Evolutionary conservation across 1,140 invertebrate genomes (phyloP).

Genomic region (Drosophila malerkotliana): DNA sequence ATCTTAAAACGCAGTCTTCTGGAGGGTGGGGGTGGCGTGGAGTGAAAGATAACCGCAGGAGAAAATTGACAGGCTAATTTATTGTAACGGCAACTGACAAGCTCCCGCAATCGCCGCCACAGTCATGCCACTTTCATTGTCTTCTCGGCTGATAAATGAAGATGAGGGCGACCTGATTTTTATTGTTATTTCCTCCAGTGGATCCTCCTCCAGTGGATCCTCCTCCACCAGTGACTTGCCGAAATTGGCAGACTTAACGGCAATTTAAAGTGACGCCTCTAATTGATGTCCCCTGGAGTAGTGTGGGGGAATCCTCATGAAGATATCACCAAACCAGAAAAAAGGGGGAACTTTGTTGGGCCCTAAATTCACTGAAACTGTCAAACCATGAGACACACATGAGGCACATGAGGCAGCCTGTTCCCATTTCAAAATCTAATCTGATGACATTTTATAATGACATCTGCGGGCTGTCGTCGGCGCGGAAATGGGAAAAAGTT

Average conservation of each 20-base stretch:
- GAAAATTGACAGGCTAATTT: conserved; percentile 74
- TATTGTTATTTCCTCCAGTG: conserved; percentile 42
- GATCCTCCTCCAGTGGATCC: neutral
- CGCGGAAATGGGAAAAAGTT: conserved; percentile 68
- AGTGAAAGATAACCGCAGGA: conserved; percentile 35
- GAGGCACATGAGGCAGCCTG: conserved; percentile 10
- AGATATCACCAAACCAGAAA: conserved; percentile 18
- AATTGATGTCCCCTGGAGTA: conserved; percentile 38
- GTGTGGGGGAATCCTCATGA: conserved; percentile 21
- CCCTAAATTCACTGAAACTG: conserved; percentile 41
- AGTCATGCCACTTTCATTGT: conserved; percentile 65
- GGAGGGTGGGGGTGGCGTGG: neutral
- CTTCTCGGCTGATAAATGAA: conserved; percentile 61
- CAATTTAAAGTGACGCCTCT: conserved; percentile 66
- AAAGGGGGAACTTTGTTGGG: conserved; percentile 12
- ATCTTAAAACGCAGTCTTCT: neutral
- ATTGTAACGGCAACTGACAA: conserved; percentile 79
- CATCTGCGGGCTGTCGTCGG: conserved; percentile 41
- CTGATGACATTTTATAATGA: conserved; percentile 50
- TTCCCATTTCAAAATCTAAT: conserved; percentile 53
- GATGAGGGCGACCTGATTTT: conserved; percentile 68
- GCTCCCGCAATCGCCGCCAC: conserved; percentile 23
- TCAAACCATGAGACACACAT: conserved; percentile 49
- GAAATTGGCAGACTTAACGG: conserved; percentile 74
- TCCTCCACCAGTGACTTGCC: conserved; percentile 50